These are phyloP conservation scores for Procapra przewalskii DNA, from an alignment of 2,113 vertebrate genomes.

Conservation along the genomic window DNA sequence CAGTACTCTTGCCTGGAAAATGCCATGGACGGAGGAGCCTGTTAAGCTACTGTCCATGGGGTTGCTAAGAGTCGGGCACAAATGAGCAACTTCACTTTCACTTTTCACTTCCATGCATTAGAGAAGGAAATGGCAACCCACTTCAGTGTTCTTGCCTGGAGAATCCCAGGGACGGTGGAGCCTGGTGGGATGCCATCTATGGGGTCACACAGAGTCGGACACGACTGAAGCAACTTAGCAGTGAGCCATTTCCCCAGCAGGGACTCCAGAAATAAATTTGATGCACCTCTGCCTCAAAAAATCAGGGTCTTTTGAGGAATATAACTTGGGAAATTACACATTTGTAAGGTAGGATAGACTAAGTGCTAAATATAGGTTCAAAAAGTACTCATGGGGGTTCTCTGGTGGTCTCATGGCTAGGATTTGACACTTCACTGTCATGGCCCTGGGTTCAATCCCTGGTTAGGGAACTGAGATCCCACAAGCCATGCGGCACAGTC, in stretches of 20 bases:
- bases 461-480: background rate
- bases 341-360: background rate
- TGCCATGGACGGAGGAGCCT: too few relatives aligned
- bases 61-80: fast-evolving
- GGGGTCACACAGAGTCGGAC: too few relatives aligned
- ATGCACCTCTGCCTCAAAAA: background rate
- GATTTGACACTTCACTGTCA: background rate
- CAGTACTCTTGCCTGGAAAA: too few relatives aligned
- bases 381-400: background rate
- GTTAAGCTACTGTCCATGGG: too few relatives aligned
- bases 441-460: background rate
- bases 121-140: too few relatives aligned
- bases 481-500: background rate
- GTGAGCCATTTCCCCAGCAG: background rate
- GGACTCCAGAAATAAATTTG: background rate
- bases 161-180: too few relatives aligned
- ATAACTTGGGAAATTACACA: background rate
- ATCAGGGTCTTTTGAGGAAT: background rate
- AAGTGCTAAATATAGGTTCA: background rate
- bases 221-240: background rate
- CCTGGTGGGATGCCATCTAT: too few relatives aligned
- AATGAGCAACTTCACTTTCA: too few relatives aligned
- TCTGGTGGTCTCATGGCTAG: background rate
- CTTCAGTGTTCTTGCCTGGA: too few relatives aligned
- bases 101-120: too few relatives aligned